Evolutionary conservation across 2,113 vertebrate genomes (phyloP).

Genomic region (Cyprinodon brontotheroides): DNA sequence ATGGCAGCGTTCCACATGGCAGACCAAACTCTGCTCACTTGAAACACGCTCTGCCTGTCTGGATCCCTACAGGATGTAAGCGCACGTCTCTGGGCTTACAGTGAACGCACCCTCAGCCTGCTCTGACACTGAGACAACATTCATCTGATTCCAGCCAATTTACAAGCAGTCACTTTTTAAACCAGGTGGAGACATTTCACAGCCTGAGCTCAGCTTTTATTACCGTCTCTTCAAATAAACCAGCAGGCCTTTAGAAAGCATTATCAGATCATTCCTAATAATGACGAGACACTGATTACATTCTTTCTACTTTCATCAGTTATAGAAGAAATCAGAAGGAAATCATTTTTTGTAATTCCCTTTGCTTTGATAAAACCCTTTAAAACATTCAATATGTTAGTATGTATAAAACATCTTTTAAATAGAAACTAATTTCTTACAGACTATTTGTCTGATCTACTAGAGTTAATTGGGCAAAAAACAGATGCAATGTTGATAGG

Average conservation of each 20-base stretch:
- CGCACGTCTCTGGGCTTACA: neutral
- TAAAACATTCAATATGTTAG: too few species aligned
- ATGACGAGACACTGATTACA: neutral
- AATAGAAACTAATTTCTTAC: too few species aligned
- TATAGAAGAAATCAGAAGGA: neutral
- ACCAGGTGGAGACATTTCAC: neutral
- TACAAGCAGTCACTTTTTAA: neutral
- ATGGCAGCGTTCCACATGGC: constrained; percentile 18
- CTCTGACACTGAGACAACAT: neutral
- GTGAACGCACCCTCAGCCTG: neutral
- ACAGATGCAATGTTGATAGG: too few species aligned
- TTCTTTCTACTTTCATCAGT: neutral
- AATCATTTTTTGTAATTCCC: neutral
- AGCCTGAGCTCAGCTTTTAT: neutral
- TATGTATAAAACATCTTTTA: too few species aligned
- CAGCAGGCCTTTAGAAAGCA: neutral
- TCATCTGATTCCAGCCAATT: neutral
- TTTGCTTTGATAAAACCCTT: neutral
- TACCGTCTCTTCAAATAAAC: neutral
- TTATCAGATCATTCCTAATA: neutral
- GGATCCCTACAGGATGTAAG: neutral
- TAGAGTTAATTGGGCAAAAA: too few species aligned
- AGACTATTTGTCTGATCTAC: too few species aligned
- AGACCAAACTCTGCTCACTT: constrained; percentile 16
- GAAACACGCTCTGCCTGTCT: neutral